These are phyloP conservation scores for Cataglyphis cursor DNA, from an alignment of 2,888 invertebrate species.

Conservation along the genomic window DNA sequence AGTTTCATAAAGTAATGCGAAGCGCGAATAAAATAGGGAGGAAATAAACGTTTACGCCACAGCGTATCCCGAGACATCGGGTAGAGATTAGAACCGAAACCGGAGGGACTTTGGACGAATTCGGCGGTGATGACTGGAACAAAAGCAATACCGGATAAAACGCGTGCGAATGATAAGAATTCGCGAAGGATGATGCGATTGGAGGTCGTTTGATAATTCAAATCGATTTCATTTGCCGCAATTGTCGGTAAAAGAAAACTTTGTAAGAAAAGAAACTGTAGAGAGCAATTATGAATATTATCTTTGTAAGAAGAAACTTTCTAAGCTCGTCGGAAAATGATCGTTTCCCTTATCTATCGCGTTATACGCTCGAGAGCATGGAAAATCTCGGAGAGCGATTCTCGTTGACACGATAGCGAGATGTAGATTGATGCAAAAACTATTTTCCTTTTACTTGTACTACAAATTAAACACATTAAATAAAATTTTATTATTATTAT, in stretches of 20 bases:
- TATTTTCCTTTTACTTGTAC: not conserved
- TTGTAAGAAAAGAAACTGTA: not conserved
- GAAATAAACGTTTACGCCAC: constrained; percentile 15
- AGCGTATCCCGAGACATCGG: not conserved
- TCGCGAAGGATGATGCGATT: constrained; percentile 39
- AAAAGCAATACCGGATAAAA: not conserved
- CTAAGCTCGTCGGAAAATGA: constrained; percentile 55
- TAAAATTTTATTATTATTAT: constrained; percentile 2
- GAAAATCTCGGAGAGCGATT: constrained; percentile 56
- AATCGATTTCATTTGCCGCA: constrained; percentile 2
- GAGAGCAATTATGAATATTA: constrained; percentile 74
- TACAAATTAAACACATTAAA: constrained; percentile 12
- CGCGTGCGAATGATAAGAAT: constrained; percentile 21
- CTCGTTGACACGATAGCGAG: constrained; percentile 34
- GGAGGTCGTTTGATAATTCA: constrained; percentile 24
- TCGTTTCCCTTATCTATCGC: constrained; percentile 64
- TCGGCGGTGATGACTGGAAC: not conserved
- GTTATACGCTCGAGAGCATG: constrained; percentile 54
- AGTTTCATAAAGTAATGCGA: constrained; percentile 40
- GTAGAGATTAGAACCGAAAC: constrained; percentile 19
- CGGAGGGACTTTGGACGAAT: not conserved
- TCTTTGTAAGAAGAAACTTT: constrained; percentile 65
- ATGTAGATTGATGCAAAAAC: constrained; percentile 4
- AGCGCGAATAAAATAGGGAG: constrained; percentile 20
- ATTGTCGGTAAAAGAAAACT: constrained; percentile 58